Evolutionary conservation across 1,140 invertebrate genomes (phyloP), one percentile per base, ranked within the genome.

Genomic region (Tetramorium alpestre): DNA sequence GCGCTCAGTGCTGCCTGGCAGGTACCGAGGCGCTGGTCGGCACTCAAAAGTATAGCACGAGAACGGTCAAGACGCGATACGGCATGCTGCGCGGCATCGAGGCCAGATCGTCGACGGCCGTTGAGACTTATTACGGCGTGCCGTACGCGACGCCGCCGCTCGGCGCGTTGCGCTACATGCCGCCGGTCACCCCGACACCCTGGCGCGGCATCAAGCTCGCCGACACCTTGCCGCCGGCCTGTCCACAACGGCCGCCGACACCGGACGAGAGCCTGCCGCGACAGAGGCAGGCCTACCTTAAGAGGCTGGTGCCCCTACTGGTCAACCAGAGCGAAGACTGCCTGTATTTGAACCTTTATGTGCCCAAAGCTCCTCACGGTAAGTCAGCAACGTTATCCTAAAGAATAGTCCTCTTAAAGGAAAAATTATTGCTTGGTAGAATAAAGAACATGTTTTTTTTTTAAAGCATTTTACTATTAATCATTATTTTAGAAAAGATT

Each of bases 241-340:
- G 99, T 94, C 99, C 99, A 6, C 99, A 99, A 94, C 96, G 96
- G 73, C 96, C 97, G 81, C 98, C 97, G 73, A 96, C 97, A 85
- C 97, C 97, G 33, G 98, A 98, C 90, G 97, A 97, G 1, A 95
- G 97, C 38, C 95, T 97, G 88, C 98, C 99, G 10, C 96, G 97
- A 49, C 97, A 97, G 16, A 96, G 98, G 25, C 96, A 99, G 49
- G 96, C 97, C 41, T 97, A 98, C 93, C 96, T 99, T 44, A 97
- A 98, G 90, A 96, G 97, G 87, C 96, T 99, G 88, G 95, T 98
- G 76, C 98, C 98, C 10, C 96, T 98, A 87, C 96, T 99, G 51
- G 96, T 96, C 89, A 98, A 99, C 93, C 98, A 99, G 96, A 98
- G 97, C 94, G 99, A 99, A 96, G 99, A 99, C 96, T 99, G 99